Evolutionary conservation across 2,888 invertebrate genomes (phyloP).

Genomic region (Baronia brevicornis): DNA sequence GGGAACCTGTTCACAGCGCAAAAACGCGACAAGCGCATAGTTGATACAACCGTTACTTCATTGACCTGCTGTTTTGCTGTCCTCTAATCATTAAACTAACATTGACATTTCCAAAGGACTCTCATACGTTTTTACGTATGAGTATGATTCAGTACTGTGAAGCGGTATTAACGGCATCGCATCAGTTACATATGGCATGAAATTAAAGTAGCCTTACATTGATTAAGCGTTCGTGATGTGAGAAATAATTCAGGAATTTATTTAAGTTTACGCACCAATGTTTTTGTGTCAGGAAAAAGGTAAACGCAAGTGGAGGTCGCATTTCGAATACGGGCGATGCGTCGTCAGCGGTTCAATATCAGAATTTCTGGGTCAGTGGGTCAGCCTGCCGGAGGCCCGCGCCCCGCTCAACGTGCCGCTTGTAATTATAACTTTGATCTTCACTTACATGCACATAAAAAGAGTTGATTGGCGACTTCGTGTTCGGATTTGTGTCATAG

Average conservation of each 20-base stretch:
- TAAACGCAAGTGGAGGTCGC: slow-evolving; percentile 65
- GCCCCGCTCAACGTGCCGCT: slow-evolving; percentile 31
- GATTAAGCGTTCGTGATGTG: too few species aligned
- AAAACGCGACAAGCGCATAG: slow-evolving; percentile 35
- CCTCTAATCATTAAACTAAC: slow-evolving; percentile 17
- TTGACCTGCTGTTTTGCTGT: slow-evolving; percentile 28
- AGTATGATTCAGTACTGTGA: not conserved
- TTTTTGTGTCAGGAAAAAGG: slow-evolving; percentile 31
- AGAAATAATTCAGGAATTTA: too few species aligned
- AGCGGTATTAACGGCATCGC: too few species aligned
- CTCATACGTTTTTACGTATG: not conserved
- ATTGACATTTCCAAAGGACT: slow-evolving; percentile 24
- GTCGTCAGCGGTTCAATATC: slow-evolving; percentile 71
- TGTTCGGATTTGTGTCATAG: not conserved
- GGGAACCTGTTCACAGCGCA: slow-evolving; percentile 56
- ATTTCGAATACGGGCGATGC: slow-evolving; percentile 62
- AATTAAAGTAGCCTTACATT: too few species aligned
- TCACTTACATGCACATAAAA: slow-evolving; percentile 41
- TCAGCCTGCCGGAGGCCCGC: slow-evolving; percentile 56
- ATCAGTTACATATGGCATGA: too few species aligned
- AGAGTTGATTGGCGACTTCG: slow-evolving; percentile 23
- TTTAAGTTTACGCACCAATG: slow-evolving; percentile 3
- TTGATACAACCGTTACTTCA: slow-evolving; percentile 45
- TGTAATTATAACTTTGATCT: slow-evolving; percentile 44
- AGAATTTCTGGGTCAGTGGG: slow-evolving; percentile 72